Evolutionary conservation across 2,113 vertebrate species (phyloP).

Genomic region (Oryzias melastigma): DNA sequence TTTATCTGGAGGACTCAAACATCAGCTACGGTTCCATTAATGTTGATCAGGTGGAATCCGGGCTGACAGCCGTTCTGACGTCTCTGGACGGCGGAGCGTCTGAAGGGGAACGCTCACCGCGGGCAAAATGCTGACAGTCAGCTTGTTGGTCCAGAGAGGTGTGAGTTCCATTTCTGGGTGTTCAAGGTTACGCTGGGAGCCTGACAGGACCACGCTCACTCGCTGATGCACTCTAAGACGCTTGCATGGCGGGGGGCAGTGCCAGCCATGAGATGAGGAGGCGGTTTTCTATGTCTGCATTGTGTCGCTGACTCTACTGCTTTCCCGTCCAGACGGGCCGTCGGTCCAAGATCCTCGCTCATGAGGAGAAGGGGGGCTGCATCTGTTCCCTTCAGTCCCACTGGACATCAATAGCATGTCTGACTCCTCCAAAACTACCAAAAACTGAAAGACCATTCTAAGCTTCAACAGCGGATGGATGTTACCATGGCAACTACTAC

Average conservation of each 20-base stretch:
- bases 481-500: too few relatives aligned
- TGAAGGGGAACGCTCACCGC: background rate
- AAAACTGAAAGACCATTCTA: too few relatives aligned
- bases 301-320: slow-evolving; percentile 54
- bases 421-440: too few relatives aligned
- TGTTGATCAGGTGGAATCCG: slow-evolving; percentile 83
- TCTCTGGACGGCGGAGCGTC: slow-evolving; percentile 33
- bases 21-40: slow-evolving; percentile 81
- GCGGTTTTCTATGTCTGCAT: slow-evolving; percentile 54
- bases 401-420: too few relatives aligned
- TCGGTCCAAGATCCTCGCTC: slow-evolving; percentile 25
- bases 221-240: slow-evolving; percentile 57
- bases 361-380: background rate
- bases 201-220: slow-evolving; percentile 49
- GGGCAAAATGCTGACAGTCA: background rate
- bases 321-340: slow-evolving; percentile 36
- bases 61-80: slow-evolving; percentile 26
- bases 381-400: too few relatives aligned
- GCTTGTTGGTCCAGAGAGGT: background rate
- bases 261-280: slow-evolving; percentile 63
- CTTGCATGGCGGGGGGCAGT: slow-evolving; percentile 45
- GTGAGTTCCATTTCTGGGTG: slow-evolving; percentile 16
- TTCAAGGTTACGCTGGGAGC: slow-evolving; percentile 65
- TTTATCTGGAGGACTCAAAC: slow-evolving; percentile 83
- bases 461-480: too few relatives aligned